Conservation (phyloP, 2,888 invertebrate species). For the Phengaris arion region DNA sequence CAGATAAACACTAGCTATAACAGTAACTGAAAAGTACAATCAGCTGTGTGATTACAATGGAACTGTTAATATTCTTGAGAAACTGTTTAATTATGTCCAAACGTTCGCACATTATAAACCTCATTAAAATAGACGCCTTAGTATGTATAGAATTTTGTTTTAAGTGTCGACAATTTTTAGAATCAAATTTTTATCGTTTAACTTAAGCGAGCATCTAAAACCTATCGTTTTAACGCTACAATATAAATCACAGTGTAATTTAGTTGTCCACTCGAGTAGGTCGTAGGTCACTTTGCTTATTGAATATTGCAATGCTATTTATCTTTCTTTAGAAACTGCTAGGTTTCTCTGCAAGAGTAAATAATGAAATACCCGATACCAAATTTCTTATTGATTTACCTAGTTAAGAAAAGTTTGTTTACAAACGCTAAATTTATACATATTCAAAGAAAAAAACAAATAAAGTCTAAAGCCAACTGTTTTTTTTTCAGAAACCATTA, state of each 20-base stretch:
- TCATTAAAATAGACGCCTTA: not conserved
- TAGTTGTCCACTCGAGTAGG: not conserved
- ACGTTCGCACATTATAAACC: constrained; percentile 13
- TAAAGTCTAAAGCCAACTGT: no score
- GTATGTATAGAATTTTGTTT: not conserved
- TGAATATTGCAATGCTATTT: constrained; percentile 12
- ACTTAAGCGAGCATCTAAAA: no score
- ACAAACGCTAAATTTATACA: not conserved
- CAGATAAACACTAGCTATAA: not conserved
- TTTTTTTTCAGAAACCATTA: no score
- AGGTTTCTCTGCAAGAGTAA: constrained; percentile 2
- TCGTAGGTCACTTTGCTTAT: not conserved
- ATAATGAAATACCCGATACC: not conserved
- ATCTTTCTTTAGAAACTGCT: not conserved
- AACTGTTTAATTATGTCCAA: not conserved
- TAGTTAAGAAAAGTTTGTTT: not conserved
- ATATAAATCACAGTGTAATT: constrained; percentile 1
- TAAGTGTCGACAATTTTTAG: not conserved
- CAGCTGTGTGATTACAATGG: constrained; percentile 13
- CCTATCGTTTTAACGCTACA: not conserved
- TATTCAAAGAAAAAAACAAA: not conserved
- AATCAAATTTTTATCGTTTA: no score
- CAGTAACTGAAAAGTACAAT: not conserved
- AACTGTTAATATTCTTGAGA: constrained; percentile 12
- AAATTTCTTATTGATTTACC: not conserved